These are phyloP conservation scores for Apostichopus californicus DNA, from an alignment of 35 echinoderm and acorn worm genomes.

Conservation along the genomic window DNA sequence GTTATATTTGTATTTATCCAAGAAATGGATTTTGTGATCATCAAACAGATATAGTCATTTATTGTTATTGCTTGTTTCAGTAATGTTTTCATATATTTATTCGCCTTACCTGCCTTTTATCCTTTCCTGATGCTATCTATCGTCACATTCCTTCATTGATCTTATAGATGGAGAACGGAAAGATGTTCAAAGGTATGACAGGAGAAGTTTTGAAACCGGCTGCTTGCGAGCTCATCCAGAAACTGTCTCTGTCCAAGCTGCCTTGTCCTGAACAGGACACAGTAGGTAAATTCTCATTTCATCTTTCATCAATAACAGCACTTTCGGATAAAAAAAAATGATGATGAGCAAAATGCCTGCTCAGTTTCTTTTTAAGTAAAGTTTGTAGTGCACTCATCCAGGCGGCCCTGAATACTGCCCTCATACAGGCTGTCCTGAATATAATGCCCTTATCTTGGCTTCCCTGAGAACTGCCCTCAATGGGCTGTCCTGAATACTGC, in stretches of 20 bases:
- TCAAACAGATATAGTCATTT: background rate
- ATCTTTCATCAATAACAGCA: too few species aligned
- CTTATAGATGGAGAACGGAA: constrained; percentile 79
- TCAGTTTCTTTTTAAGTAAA: too few species aligned
- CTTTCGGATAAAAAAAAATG: too few species aligned
- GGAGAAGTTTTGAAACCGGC: constrained; percentile 87
- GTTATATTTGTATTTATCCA: background rate
- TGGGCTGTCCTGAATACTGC: too few species aligned
- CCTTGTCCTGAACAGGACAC: constrained; percentile 81
- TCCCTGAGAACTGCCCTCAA: too few species aligned
- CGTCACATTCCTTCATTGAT: background rate
- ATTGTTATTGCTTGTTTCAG: background rate
- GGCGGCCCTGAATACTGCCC: too few species aligned
- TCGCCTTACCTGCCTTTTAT: background rate
- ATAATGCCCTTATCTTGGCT: too few species aligned
- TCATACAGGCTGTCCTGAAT: too few species aligned
- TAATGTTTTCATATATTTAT: background rate
- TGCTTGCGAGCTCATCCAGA: constrained; percentile 85
- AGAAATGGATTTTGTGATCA: background rate
- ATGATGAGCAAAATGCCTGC: too few species aligned
- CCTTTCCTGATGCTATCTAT: background rate
- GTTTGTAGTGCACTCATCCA: too few species aligned
- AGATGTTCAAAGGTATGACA: constrained; percentile 89
- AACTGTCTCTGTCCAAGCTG: constrained; percentile 84
- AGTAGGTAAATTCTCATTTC: constrained; percentile 61